phyloP scores from a whole-genome alignment of 2,113 vertebrate genomes.

The Agapornis roseicollis region DNA sequence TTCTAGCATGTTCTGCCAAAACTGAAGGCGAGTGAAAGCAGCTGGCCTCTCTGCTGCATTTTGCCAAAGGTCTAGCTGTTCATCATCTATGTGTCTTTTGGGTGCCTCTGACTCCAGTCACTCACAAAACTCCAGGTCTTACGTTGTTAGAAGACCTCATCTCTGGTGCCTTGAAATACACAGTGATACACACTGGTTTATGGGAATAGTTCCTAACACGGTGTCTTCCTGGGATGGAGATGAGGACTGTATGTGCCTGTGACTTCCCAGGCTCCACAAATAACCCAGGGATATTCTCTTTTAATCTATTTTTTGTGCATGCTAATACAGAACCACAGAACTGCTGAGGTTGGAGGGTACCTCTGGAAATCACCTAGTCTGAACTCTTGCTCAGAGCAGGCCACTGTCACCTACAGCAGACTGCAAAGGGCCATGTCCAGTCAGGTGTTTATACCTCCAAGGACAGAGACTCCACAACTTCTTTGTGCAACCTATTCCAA shows the following conservation, averaged over 20 bases:
- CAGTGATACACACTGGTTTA: background rate
- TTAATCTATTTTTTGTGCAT: background rate
- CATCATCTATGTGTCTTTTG: background rate
- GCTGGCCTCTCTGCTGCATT: background rate
- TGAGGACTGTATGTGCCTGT: background rate
- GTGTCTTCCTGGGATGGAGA: background rate
- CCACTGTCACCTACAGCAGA: background rate
- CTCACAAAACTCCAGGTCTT: background rate
- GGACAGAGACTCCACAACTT: background rate
- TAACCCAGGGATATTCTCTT: background rate
- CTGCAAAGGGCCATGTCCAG: fast-evolving
- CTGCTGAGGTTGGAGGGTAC: background rate
- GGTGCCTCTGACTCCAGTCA: background rate
- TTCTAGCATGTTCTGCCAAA: background rate
- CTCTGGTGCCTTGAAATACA: background rate
- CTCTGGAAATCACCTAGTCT: background rate
- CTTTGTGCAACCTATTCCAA: background rate
- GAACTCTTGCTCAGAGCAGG: background rate
- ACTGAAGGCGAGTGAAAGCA: background rate
- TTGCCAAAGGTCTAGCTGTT: background rate
- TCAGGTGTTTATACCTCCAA: background rate
- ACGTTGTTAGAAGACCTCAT: background rate
- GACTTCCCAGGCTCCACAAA: background rate
- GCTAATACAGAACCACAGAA: background rate
- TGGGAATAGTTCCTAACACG: background rate